These are phyloP conservation scores for Achatina immaculata DNA, from an alignment of 1,140 invertebrate genomes.

Conservation along the genomic window DNA sequence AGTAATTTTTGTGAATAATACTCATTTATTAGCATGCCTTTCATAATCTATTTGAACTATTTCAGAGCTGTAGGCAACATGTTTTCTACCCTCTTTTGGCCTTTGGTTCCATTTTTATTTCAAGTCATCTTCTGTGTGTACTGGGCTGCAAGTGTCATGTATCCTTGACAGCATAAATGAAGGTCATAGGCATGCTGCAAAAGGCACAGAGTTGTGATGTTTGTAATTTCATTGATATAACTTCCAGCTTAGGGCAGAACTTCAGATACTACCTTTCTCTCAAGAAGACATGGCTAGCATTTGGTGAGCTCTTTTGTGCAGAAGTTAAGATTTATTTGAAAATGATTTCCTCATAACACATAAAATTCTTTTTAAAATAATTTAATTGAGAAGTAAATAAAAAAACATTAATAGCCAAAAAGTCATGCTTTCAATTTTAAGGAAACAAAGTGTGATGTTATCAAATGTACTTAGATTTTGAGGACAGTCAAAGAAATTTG, in stretches of 20 bases:
- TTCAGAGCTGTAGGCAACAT: conserved; percentile 87
- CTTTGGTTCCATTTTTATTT: conserved; percentile 88
- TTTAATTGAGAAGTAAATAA: background rate
- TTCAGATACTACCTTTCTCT: conserved; percentile 73
- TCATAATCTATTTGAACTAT: conserved; percentile 18
- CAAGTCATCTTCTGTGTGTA: conserved; percentile 82
- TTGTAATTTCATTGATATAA: too few species aligned
- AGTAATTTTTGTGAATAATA: too few species aligned
- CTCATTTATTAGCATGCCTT: too few species aligned
- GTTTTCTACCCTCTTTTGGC: conserved; percentile 89
- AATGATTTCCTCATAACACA: background rate
- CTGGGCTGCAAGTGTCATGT: conserved; percentile 81
- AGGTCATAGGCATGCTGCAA: too few species aligned
- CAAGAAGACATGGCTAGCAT: conserved; percentile 81
- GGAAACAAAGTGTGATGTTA: too few species aligned
- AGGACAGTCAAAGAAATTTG: too few species aligned
- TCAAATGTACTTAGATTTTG: too few species aligned
- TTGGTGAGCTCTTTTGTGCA: conserved; percentile 70
- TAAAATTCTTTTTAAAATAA: background rate
- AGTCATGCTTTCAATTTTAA: too few species aligned
- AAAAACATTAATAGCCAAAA: too few species aligned
- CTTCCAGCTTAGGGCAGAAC: too few species aligned
- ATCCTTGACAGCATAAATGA: conserved; percentile 56
- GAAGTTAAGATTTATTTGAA: background rate
- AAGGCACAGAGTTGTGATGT: too few species aligned